Evolutionary conservation across 1,140 invertebrate genomes (phyloP).

Genomic region (Bombyx mandarina): DNA sequence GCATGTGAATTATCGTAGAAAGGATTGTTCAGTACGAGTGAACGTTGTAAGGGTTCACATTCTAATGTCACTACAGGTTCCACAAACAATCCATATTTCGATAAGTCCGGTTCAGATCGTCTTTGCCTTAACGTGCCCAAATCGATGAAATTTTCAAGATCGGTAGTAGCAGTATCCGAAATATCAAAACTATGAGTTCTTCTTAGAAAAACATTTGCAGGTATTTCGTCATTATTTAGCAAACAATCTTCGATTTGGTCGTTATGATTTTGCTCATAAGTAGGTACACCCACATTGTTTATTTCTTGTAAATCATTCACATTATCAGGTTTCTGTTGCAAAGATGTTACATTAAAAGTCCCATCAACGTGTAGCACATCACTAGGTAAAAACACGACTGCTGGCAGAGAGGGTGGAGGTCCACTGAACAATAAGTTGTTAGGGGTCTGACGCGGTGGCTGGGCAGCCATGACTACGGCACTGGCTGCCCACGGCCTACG

Average conservation of each 20-base stretch:
- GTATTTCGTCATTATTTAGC: constrained; percentile 22
- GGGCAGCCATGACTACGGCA: constrained; percentile 57
- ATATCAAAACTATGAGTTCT: constrained; percentile 60
- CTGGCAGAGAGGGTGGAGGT: constrained; percentile 48
- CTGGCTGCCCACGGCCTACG: constrained; percentile 44
- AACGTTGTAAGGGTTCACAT: constrained; percentile 33
- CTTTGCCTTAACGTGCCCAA: constrained; percentile 25
- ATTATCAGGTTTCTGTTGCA: constrained; percentile 33
- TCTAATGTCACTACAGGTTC: constrained; percentile 49
- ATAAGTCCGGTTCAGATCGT: constrained; percentile 61
- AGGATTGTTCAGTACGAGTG: constrained; percentile 65
- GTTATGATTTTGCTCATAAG: constrained; percentile 30
- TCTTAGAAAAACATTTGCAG: constrained; percentile 31
- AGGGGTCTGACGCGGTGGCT: constrained; percentile 60
- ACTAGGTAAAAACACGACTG: constrained; percentile 45
- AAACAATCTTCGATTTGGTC: constrained; percentile 27
- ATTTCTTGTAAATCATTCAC: constrained; percentile 48
- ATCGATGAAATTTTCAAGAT: constrained; percentile 27
- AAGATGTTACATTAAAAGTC: constrained; percentile 21
- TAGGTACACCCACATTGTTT: constrained; percentile 63
- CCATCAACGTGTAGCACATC: constrained; percentile 19
- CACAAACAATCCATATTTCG: constrained; percentile 52
- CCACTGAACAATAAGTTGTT: constrained; percentile 54
- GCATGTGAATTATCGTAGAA: constrained; percentile 64
- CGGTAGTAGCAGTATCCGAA: constrained; percentile 40